These are phyloP conservation scores for Sarcophaga variegata DNA, from an alignment of 2,888 invertebrate genomes.

Conservation along the genomic window DNA sequence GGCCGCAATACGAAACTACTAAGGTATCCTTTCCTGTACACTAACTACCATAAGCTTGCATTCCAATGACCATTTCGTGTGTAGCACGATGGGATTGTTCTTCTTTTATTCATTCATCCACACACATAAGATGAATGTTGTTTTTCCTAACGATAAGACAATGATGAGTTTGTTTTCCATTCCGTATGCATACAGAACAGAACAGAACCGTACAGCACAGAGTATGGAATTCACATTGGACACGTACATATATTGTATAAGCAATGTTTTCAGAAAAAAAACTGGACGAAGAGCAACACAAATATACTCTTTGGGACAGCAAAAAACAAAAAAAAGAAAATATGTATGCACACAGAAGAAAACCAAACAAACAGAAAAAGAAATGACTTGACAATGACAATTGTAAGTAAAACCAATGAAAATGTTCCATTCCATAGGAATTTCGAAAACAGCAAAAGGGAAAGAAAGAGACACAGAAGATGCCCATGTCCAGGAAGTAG, in stretches of 20 bases:
- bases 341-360: not conserved
- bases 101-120: conserved; percentile 13
- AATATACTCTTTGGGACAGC: not conserved
- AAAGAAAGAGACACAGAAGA: not conserved
- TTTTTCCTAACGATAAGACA: conserved; percentile 50
- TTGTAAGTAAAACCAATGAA: conserved; percentile 36
- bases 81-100: not conserved
- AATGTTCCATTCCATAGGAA: not conserved
- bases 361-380: not conserved
- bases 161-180: conserved; percentile 55
- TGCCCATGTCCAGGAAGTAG: not conserved
- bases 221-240: not conserved
- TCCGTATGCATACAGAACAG: not conserved
- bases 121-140: conserved; percentile 27
- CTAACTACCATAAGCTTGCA: not conserved
- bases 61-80: not conserved
- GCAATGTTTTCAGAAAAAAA: not conserved
- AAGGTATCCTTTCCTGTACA: not conserved
- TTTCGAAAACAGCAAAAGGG: not conserved
- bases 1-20: not conserved
- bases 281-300: not conserved
- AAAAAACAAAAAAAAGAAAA: not conserved
- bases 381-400: conserved; percentile 35
- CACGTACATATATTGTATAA: not conserved
- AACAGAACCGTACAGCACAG: not conserved